Evolutionary conservation across 2,113 vertebrate genomes (phyloP), one percentile per base, ranked within the genome.

Genomic region (Cacatua alba): DNA sequence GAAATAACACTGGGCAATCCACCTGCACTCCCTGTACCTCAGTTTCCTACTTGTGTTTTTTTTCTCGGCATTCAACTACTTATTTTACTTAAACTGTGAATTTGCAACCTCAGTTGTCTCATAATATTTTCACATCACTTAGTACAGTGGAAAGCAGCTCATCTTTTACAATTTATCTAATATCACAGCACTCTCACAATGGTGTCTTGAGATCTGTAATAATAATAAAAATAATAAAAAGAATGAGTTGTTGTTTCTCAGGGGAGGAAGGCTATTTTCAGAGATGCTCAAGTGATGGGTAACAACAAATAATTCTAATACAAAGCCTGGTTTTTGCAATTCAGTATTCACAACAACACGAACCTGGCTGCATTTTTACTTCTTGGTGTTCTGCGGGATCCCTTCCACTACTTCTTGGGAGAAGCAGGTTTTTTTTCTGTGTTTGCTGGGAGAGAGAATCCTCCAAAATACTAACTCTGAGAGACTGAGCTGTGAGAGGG

Each of bases 171-270:
- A 46, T 37, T 43, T 53, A 25, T 79, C 82, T 64, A 64, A 89
- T 59, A 41, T 28, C 77, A 24, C 6, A 0, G 19, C 0, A 1
- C 19, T 65, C 35, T 26, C 60, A 78, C 86, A 63, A 14, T 0
- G 0, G 7, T 33, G 69, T 70, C 72, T 83, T 60, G 39, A 84
- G 62, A 44, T 64, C 44, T 0, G 1, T 24, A 81, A 92, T 70
- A 67, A 71, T 78, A 78, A 89, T 71, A 71, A 81, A 81, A 89
- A 68, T 63, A 89, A 94, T 70, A 75, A 92, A 85, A 90, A 82
- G 20, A 64, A 46, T 6, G 19, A 82, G 16, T 44, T 82, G 25
- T 46, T 85, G 59, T 35, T 76, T 72, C 90, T 76, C 67, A 37
- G 63, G 75, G 62, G 90, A 93, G 17, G 16, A 37, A 60, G 17